Evolutionary conservation across 1,140 invertebrate genomes (phyloP).

Genomic region (Papilio polytes): DNA sequence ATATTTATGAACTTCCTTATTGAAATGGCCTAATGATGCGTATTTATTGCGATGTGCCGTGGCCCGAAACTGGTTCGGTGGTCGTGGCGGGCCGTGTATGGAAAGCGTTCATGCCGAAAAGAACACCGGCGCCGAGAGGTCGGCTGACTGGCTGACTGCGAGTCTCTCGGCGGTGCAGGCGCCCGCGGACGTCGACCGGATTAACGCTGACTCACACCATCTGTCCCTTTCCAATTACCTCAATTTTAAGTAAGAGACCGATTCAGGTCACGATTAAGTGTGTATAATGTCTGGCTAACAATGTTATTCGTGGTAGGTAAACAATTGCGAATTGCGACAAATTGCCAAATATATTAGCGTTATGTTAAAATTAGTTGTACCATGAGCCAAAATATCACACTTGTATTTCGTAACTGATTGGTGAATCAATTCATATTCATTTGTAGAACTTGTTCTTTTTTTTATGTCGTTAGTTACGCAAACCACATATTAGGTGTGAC

Average conservation of each 20-base stretch:
- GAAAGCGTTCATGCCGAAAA: conserved; percentile 10
- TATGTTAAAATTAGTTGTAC: not conserved
- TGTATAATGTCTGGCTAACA: not conserved
- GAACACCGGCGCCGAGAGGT: conserved; percentile 12
- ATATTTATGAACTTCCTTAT: conserved; percentile 33
- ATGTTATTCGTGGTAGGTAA: not conserved
- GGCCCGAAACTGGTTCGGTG: conserved; percentile 21
- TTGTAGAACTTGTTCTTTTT: not conserved
- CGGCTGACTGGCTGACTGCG: conserved; percentile 21
- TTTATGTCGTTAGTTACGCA: not conserved
- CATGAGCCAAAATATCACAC: not conserved
- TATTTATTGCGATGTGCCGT: not conserved
- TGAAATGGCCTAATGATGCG: not conserved
- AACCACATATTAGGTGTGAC: not conserved
- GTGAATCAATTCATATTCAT: not conserved
- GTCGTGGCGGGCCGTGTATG: conserved; percentile 26
- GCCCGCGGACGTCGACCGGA: conserved; percentile 30
- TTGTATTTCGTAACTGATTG: not conserved
- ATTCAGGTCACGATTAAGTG: not conserved
- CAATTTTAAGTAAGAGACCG: conserved; percentile 10
- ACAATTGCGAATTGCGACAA: not conserved
- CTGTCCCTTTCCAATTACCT: conserved; percentile 34
- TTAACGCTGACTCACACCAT: conserved; percentile 36
- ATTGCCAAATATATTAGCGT: not conserved
- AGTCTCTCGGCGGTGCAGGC: conserved; percentile 3